Base-by-base conservation (phyloP, 2,888 invertebrate genomes). In the Cremastobaeus sp. region DNA sequence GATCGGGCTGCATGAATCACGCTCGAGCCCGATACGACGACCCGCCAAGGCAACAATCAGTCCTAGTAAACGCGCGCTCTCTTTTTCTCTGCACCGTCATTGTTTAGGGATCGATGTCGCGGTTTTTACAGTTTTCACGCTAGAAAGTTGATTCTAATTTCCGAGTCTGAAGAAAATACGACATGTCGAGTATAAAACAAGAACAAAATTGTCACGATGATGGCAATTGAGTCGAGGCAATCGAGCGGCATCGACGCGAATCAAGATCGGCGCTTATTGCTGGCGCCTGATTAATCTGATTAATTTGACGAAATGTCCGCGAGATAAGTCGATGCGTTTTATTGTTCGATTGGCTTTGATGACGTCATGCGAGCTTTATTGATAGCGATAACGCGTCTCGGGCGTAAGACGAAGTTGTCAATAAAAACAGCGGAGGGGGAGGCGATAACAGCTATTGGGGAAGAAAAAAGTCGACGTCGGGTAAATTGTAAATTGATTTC, bases 1-100 rank as follows among this genome's bases (percentile, higher is more conserved):
- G 59, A 68, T 68, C 68, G 55, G 30, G 17, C 20, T 35, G 69
- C 32, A 70, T 54, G 69, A 70, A 70, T 70, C 69, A 62, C 48
- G 47, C 60, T 15, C 48, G 9, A 20, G 25, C 3, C 25, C 25
- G 25, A 25, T 25, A 25, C 47, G 21, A 25, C 39, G 12, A 15
- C 5, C n/a, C 28, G 12, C 45, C 65, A 47, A 65, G 47, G 55
- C 34, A 57, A 57, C 66, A 54, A 54, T 48, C 37, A 66, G 47
- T 30, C 54, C 65, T 32, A 37, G 37, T 43, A 37, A 37, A 48
- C 11, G 52, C 9, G 12, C 41, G 28, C 20, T 18, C 11, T 18
- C 30, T 54, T 54, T 41, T 28, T 37, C 47, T 9, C n/a, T 17
- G 28, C 45, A 9, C 21, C 37, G 37, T 37, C 60, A 60, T 60